A percentile compares a stretch with the other conserved stretches of the same genome.
Conservation (phyloP, 2,888 invertebrate genomes). For the Noctua janthina region DNA sequence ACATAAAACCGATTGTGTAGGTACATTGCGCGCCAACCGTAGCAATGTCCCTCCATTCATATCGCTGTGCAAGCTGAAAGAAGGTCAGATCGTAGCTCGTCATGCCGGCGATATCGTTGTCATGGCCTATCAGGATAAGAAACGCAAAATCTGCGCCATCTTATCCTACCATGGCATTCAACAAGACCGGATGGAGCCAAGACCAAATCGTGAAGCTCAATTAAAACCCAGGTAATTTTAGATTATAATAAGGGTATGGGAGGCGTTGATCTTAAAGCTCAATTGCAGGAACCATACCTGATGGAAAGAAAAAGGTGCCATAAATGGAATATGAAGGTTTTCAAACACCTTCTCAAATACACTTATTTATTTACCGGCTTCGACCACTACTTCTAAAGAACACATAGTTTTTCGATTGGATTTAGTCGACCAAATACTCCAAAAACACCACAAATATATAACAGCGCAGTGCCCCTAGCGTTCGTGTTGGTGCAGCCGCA, state of each 20-base stretch:
- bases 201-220: neutral
- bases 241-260: too few relatives aligned
- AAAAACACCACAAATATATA: too few relatives aligned
- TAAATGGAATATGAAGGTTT: neutral
- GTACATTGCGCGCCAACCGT: neutral
- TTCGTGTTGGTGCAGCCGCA: too few relatives aligned
- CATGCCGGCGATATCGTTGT: neutral
- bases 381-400: too few relatives aligned
- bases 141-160: neutral
- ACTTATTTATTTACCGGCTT: too few relatives aligned
- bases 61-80: neutral
- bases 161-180: constrained; percentile 3
- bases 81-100: constrained; percentile 3
- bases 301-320: neutral
- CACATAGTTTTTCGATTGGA: too few relatives aligned
- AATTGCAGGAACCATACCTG: too few relatives aligned
- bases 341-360: neutral
- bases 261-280: too few relatives aligned
- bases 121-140: neutral
- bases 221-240: neutral
- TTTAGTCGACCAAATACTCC: too few relatives aligned
- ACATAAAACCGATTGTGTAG: constrained; percentile 5
- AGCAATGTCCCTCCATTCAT: neutral
- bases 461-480: too few relatives aligned
- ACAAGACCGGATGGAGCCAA: neutral